phyloP scores from a whole-genome alignment of 64 coral and sea anemone genomes.

The Astreopora myriophthalma region DNA sequence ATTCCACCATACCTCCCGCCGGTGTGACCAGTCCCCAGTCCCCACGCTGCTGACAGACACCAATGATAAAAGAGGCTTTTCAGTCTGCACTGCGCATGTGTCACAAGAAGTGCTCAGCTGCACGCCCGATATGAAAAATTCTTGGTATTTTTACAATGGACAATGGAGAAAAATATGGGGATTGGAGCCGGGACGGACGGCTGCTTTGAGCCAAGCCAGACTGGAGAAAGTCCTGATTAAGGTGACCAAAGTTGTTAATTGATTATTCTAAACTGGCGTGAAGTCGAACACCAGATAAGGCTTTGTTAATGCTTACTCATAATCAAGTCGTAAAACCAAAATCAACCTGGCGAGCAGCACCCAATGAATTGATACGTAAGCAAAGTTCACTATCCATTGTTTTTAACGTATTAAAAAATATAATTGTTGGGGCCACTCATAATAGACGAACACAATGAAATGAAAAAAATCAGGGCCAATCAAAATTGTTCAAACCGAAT shows the following conservation, averaged over 20 bases:
- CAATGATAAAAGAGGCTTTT: background rate
- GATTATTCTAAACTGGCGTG: no score
- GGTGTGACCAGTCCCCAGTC: background rate
- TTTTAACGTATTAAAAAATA: no score
- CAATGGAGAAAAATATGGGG: background rate
- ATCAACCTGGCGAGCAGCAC: no score
- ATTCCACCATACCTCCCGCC: background rate
- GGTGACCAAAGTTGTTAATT: background rate
- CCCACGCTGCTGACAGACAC: background rate
- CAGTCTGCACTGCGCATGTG: background rate
- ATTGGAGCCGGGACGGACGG: background rate
- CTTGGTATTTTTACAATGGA: background rate
- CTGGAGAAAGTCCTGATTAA: background rate
- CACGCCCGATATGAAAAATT: background rate
- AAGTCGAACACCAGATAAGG: no score
- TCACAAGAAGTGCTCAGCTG: background rate
- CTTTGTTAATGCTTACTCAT: no score
- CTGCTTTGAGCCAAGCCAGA: background rate
- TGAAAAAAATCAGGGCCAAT: no score
- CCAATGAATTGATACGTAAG: no score
- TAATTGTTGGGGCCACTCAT: no score
- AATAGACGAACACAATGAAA: no score
- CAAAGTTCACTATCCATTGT: no score
- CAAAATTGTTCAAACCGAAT: no score
- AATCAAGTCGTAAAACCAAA: no score